Evolutionary conservation across 2,888 invertebrate species (phyloP).

Genomic region (Diaphora mendica): DNA sequence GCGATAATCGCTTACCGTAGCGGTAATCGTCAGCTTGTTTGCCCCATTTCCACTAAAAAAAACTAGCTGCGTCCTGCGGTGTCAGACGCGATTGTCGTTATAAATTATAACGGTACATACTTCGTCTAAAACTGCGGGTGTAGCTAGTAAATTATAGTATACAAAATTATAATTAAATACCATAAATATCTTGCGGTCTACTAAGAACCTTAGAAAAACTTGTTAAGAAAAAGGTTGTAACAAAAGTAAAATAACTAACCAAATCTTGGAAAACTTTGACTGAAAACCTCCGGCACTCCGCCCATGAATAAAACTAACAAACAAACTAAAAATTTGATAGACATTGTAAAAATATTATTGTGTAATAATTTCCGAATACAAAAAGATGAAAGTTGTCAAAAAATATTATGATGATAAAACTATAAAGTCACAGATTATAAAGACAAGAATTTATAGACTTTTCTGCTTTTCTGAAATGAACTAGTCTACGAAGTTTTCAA

Average conservation of each 20-base stretch:
- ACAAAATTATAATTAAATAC: neutral
- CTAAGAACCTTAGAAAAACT: neutral
- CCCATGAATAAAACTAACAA: neutral
- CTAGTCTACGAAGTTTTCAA: neutral
- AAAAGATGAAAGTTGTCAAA: neutral
- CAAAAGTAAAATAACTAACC: neutral
- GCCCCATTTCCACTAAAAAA: too few relatives aligned
- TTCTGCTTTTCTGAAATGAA: neutral
- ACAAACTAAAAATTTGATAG: constrained; percentile 1
- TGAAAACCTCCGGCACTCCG: neutral
- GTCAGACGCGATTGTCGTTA: too few relatives aligned
- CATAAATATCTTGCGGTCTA: neutral
- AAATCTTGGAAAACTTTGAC: neutral
- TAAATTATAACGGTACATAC: too few relatives aligned
- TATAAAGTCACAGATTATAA: neutral
- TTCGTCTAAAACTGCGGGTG: too few relatives aligned
- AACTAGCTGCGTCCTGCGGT: too few relatives aligned
- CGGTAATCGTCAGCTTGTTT: too few relatives aligned
- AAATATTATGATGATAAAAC: neutral
- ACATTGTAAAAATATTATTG: constrained; percentile 1
- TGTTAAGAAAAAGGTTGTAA: neutral
- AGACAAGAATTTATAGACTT: neutral
- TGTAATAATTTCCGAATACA: neutral
- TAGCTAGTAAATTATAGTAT: too few relatives aligned
- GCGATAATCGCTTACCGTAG: too few relatives aligned